Evolutionary conservation across 2,888 invertebrate genomes (phyloP), one percentile per base, ranked within the genome.

Genomic region (Eupithecia vulgata): DNA sequence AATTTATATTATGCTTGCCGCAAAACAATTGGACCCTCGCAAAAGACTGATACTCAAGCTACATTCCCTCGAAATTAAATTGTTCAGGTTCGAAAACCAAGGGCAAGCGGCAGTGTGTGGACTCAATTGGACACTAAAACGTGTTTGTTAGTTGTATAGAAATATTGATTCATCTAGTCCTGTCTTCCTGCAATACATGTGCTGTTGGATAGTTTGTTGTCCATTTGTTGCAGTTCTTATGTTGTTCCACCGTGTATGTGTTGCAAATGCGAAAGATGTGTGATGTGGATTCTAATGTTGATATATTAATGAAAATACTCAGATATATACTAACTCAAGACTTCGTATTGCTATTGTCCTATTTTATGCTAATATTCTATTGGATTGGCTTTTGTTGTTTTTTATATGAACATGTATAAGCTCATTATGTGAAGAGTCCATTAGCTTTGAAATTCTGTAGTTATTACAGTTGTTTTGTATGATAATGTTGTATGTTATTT

Each of bases 141-240:
- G 71, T 78, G 75, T 79, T 52, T 76, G 77, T 80, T 80, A 79
- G 75, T 75, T 73, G 70, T 75, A 78, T 72, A 40, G 68, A 75
- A 81, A 82, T 83, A 81, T 82, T 78, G 81, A 85, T 82, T 86
- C 85, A 86, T 90, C 91, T 90, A 91, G 91, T 91, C 91, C 85
- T 83, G 90, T 90, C 90, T 91, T 91, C 91, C 90, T 84, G 83
- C 84, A 79, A 84, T 80, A 75, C 79, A 78, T 73, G 72, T 73
- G 70, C 74, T 64, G 37, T 77, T 77, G 79, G 76, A 79, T 78
- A 70, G n/a, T n/a, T n/a, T 74, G 74, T 75, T 74, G 76, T 79
- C 77, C 78, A 71, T 74, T 67, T 68, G 66, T 72, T 77, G 73
- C 75, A 75, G 75, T 78, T 70, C 71, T 77, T 77, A 74, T 77